phyloP scores from a whole-genome alignment of 2,888 invertebrate species.

The Chalcosyrphus nemorum region DNA sequence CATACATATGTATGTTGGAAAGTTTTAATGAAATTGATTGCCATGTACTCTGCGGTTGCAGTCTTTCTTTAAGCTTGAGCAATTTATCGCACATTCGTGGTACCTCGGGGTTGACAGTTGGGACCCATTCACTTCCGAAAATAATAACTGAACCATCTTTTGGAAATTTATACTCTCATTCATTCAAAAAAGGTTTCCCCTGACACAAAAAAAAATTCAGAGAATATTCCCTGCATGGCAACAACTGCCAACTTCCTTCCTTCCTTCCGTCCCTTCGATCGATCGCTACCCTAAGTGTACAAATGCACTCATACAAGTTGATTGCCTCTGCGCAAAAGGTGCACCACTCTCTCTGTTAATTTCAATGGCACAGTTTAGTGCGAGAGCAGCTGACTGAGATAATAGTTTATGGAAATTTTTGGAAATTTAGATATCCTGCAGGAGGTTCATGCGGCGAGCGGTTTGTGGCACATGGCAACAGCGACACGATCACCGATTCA shows the following conservation, averaged over 20 bases:
- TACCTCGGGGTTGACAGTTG: constrained; percentile 29
- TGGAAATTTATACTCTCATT: not conserved
- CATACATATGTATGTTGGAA: constrained; percentile 9
- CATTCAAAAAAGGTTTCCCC: not conserved
- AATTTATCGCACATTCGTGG: constrained; percentile 1
- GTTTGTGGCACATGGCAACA: constrained; percentile 49
- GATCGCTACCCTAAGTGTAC: not conserved
- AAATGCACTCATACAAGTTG: constrained; percentile 34
- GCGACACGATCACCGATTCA: constrained; percentile 44
- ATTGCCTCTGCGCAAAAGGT: constrained; percentile 58
- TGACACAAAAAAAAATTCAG: not conserved
- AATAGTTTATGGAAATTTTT: constrained; percentile 62
- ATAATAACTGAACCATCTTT: constrained; percentile 29
- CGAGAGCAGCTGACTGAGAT: constrained; percentile 60
- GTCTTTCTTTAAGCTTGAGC: constrained; percentile 7
- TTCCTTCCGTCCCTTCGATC: constrained; percentile 33
- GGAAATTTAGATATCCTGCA: no score
- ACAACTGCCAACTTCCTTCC: constrained; percentile 18
- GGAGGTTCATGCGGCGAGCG: constrained; percentile 30
- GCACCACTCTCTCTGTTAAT: constrained; percentile 41
- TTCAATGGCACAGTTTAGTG: constrained; percentile 65
- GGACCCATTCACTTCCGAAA: constrained; percentile 30
- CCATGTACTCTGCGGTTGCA: not conserved
- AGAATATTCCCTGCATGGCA: constrained; percentile 39
- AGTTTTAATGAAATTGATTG: constrained; percentile 52